Percentiles rank a stretch among this genome's conserved stretches.
Evolutionary conservation across 2,113 vertebrate genomes (phyloP).

Genomic region (Ciconia boyciana): DNA sequence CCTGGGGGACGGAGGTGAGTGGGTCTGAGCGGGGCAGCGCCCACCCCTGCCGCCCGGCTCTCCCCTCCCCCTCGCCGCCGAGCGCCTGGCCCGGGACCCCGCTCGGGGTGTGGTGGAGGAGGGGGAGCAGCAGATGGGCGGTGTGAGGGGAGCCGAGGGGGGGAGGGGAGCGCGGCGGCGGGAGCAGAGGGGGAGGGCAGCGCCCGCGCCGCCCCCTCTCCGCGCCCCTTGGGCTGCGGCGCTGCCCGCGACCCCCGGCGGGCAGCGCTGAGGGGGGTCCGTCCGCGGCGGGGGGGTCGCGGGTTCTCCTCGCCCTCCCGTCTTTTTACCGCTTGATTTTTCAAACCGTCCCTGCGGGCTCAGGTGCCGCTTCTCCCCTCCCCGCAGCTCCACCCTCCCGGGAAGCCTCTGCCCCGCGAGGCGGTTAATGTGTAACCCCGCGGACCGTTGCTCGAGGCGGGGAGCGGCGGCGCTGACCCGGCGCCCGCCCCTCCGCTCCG

Average conservation of each 20-base stretch:
- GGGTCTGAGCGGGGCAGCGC: background rate
- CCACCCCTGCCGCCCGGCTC: background rate
- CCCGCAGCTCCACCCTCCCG: background rate
- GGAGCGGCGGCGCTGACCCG: background rate
- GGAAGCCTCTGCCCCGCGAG: background rate
- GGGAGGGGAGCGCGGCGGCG: background rate
- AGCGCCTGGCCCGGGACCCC: background rate
- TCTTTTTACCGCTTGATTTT: background rate
- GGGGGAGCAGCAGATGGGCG: background rate
- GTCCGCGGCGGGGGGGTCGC: background rate
- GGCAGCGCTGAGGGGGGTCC: background rate
- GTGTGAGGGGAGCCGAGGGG: background rate
- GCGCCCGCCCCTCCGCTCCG: background rate
- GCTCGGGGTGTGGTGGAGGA: background rate
- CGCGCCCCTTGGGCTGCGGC: background rate
- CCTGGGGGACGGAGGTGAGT: background rate
- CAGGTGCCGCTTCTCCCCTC: constrained; percentile 15
- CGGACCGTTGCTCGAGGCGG: background rate
- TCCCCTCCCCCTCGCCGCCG: background rate
- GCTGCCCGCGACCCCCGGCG: background rate
- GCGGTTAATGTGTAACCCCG: background rate
- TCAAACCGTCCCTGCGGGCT: background rate
- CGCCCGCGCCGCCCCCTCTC: background rate
- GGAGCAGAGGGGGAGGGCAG: background rate
- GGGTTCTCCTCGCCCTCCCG: background rate